Conservation (phyloP, 2,797 vertebrate species). For the Melanotaenia maccullochi region DNA sequence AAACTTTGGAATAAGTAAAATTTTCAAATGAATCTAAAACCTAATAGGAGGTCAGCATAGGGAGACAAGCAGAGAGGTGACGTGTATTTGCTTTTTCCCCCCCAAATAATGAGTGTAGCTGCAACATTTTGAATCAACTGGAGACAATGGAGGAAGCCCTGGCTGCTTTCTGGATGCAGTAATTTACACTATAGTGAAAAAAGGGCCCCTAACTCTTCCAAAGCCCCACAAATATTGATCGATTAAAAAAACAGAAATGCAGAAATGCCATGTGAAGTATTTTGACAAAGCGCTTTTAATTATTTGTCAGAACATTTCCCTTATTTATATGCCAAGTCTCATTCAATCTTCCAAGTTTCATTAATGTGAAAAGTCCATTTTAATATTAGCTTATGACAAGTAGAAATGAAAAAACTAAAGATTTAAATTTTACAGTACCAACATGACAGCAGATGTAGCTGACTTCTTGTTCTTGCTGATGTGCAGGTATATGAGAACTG, state of each 20-base stretch:
- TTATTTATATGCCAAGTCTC: slow-evolving; percentile 2
- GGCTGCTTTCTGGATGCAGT: background rate
- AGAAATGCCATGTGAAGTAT: background rate
- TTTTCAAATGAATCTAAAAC: background rate
- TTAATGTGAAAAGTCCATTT: background rate
- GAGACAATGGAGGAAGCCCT: background rate
- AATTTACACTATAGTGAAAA: background rate
- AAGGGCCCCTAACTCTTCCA: background rate
- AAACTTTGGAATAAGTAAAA: background rate
- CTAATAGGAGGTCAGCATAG: background rate
- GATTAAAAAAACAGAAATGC: slow-evolving; percentile 5
- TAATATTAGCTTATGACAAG: background rate
- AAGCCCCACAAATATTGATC: background rate
- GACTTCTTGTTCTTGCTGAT: slow-evolving; percentile 1
- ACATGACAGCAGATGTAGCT: slow-evolving; percentile 12
- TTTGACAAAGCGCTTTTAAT: background rate
- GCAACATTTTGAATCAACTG: no score
- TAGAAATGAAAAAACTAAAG: slow-evolving; percentile 6
- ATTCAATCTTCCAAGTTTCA: background rate
- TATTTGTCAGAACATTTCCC: slow-evolving; percentile 2
- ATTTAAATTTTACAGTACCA: background rate
- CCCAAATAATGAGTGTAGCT: no score
- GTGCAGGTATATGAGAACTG: slow-evolving; percentile 94
- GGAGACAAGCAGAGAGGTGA: background rate
- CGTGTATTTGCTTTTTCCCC: background rate